These are phyloP conservation scores for Sturnira hondurensis DNA, from an alignment of 2,113 vertebrate species.

Conservation along the genomic window DNA sequence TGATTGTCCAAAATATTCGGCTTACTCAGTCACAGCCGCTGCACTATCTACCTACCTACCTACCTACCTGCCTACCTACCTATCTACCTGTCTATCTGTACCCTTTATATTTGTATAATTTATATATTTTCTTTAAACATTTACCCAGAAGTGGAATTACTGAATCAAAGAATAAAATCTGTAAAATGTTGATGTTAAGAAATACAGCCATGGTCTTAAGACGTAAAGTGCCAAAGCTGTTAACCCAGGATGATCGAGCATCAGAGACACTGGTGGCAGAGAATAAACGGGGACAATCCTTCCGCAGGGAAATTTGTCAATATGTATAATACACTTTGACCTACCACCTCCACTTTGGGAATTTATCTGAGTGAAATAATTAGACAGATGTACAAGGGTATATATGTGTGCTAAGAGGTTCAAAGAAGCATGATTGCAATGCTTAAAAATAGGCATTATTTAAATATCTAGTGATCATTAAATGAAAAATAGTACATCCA, in stretches of 20 bases:
- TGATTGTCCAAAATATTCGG: not conserved
- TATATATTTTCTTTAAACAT: not conserved
- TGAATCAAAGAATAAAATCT: conserved; percentile 15
- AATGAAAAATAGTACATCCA: not conserved
- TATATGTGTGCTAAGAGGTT: not conserved
- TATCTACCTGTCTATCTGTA: not conserved
- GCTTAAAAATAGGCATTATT: not conserved
- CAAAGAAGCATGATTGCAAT: not conserved
- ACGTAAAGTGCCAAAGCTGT: not conserved
- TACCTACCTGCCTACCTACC: not conserved
- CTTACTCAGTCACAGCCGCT: not conserved
- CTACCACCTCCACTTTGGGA: not conserved
- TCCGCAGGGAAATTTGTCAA: not conserved
- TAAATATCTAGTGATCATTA: not conserved
- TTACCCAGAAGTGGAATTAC: not conserved
- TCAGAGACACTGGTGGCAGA: not conserved
- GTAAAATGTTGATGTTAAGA: not conserved
- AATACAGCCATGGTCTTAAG: not conserved
- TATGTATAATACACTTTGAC: not conserved
- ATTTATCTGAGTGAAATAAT: conserved; percentile 30
- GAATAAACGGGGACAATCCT: not conserved
- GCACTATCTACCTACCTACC: not conserved
- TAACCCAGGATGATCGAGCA: not conserved
- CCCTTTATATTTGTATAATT: not conserved
- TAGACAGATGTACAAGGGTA: not conserved